phyloP scores from a whole-genome alignment of 1,140 invertebrate species.

The Cotesia vestalis region DNA sequence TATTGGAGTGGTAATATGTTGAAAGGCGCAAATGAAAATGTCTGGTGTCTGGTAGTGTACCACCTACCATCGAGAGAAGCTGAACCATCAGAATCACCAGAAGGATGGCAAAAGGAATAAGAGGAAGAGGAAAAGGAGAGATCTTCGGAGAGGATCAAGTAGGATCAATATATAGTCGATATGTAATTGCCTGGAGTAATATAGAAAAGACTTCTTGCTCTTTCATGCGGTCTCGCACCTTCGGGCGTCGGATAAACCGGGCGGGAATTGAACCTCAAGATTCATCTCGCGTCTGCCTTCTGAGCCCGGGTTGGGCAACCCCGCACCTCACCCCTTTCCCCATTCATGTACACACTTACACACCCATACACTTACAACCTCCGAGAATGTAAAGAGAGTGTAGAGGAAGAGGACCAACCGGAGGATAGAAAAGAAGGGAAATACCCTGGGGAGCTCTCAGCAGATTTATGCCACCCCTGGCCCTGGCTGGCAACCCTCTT shows the following conservation, averaged over 20 bases:
- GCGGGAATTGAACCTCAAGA: constrained; percentile 60
- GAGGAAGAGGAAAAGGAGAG: constrained; percentile 16
- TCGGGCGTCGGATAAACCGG: constrained; percentile 51
- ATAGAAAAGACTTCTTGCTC: constrained; percentile 36
- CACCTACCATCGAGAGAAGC: no score
- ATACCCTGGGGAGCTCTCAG: constrained; percentile 62
- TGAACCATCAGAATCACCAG: neutral
- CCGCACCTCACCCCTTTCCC: neutral
- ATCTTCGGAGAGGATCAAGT: constrained; percentile 31
- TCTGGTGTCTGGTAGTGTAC: neutral
- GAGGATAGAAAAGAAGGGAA: constrained; percentile 54
- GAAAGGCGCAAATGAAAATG: constrained; percentile 5
- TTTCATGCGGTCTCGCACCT: constrained; percentile 48
- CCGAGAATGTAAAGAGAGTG: no score
- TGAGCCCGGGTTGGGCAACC: constrained; percentile 30
- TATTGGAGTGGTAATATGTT: constrained; percentile 17
- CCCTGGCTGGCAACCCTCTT: constrained; percentile 52
- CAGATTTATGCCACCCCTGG: constrained; percentile 62
- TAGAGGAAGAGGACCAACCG: constrained; percentile 33
- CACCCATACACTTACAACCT: no score
- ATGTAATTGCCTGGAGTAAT: constrained; percentile 41
- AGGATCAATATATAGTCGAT: constrained; percentile 35
- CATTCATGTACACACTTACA: constrained; percentile 9
- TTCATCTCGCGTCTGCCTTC: constrained; percentile 56
- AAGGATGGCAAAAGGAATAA: neutral